These are phyloP conservation scores for Neodontobutis hainanensis DNA, from an alignment of 2,113 vertebrate genomes.

Conservation along the genomic window DNA sequence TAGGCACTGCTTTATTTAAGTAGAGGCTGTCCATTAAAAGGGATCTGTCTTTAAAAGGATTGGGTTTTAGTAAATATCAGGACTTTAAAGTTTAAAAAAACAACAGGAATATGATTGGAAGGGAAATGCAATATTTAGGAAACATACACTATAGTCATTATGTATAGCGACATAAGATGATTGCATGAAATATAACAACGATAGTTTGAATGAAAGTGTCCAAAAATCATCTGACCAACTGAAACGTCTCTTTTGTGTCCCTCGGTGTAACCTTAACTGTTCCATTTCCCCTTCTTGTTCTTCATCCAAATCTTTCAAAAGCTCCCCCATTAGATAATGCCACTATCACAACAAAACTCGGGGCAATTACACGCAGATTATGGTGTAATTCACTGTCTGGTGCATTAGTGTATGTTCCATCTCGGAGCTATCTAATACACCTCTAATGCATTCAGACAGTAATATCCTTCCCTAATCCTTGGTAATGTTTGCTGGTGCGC, in stretches of 20 bases:
- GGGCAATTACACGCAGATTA: slow-evolving; percentile 79
- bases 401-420: slow-evolving; percentile 72
- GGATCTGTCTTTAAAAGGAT: neutral
- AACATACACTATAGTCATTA: too few relatives aligned
- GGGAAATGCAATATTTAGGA: too few relatives aligned
- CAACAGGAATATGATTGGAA: too few relatives aligned
- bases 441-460: slow-evolving; percentile 75
- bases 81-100: too few relatives aligned
- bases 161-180: too few relatives aligned
- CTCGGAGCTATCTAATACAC: slow-evolving; percentile 74
- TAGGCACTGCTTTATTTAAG: slow-evolving; percentile 21
- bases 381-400: slow-evolving; percentile 61
- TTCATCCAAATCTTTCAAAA: slow-evolving; percentile 39
- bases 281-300: slow-evolving; percentile 45
- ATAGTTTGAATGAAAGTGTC: neutral
- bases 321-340: slow-evolving; percentile 73
- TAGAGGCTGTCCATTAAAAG: neutral
- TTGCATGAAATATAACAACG: too few relatives aligned
- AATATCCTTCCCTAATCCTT: slow-evolving; percentile 72
- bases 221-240: slow-evolving; percentile 15
- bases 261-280: slow-evolving; percentile 30
- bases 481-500: slow-evolving; percentile 62
- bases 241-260: slow-evolving; percentile 7
- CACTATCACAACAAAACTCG: slow-evolving; percentile 73
- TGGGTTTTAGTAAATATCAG: too few relatives aligned